Conservation (phyloP, 2,888 invertebrate species). For the Hemicrepidius hirtus region DNA sequence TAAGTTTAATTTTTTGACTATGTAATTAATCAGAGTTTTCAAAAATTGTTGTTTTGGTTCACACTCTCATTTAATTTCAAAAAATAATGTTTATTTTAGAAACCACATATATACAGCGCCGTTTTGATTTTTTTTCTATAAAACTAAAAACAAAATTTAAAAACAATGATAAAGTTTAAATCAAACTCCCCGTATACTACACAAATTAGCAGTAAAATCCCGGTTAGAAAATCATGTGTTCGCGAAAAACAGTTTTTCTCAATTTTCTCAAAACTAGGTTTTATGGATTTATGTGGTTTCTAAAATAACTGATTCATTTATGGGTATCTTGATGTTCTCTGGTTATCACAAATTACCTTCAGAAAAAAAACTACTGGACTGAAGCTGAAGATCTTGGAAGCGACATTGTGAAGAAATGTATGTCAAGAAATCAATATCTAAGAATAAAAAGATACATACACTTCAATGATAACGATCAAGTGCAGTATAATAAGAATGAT, state of each 20-base stretch:
- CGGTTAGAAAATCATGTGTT: neutral
- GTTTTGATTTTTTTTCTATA: neutral
- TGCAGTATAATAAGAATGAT: neutral
- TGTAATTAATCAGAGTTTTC: neutral
- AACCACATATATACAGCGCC: neutral
- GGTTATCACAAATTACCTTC: conserved; percentile 17
- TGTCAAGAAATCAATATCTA: conserved; percentile 15
- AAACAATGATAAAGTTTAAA: neutral
- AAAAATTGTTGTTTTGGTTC: neutral
- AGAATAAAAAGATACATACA: too few relatives aligned
- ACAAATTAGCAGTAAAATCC: too few relatives aligned
- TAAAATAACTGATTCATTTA: neutral
- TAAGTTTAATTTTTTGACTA: neutral
- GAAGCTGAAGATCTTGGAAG: conserved; percentile 11
- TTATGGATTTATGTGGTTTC: neutral
- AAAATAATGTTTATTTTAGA: neutral
- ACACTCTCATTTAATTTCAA: neutral
- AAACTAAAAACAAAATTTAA: neutral
- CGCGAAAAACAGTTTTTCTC: neutral
- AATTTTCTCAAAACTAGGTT: neutral
- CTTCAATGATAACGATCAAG: neutral
- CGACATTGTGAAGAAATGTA: neutral
- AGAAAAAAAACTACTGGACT: neutral
- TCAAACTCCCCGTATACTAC: neutral
- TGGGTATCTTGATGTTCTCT: conserved; percentile 8